Conservation (phyloP, 1,140 invertebrate species). For the Magallana gigas region DNA sequence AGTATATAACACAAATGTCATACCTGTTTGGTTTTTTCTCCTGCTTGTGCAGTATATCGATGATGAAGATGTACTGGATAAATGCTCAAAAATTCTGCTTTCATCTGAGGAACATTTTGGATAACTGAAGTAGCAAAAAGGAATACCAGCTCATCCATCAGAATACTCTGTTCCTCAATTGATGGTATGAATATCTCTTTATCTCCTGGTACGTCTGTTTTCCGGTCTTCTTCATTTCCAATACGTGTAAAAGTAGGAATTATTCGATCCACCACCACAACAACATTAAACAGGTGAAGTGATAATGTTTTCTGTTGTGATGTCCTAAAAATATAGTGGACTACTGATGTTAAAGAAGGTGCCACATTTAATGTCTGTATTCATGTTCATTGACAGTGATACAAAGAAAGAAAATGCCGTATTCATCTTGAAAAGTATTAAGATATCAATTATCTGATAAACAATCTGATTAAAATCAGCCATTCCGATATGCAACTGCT, state of each 20-base stretch:
- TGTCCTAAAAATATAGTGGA: background rate
- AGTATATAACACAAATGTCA: background rate
- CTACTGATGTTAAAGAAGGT: background rate
- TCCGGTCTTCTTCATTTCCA: background rate
- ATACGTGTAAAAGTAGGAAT: background rate
- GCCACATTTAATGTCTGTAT: background rate
- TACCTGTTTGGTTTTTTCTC: constrained; percentile 23
- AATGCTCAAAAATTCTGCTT: background rate
- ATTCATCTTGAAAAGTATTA: no score
- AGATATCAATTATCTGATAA: no score
- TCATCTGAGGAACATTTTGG: constrained; percentile 17
- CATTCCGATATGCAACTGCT: no score
- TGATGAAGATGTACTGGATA: no score
- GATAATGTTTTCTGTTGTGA: constrained; percentile 41
- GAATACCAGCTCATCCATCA: constrained; percentile 27
- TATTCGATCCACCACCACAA: constrained; percentile 38
- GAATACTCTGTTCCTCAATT: background rate
- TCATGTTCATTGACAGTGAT: background rate
- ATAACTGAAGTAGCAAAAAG: background rate
- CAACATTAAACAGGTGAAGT: constrained; percentile 33
- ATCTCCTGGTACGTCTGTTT: background rate
- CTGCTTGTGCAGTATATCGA: constrained; percentile 23
- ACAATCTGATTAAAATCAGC: no score
- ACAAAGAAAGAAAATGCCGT: no score
- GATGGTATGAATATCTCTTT: constrained; percentile 32